Conservation (phyloP, 2,888 invertebrate species). For the Cinara cedri region DNA sequence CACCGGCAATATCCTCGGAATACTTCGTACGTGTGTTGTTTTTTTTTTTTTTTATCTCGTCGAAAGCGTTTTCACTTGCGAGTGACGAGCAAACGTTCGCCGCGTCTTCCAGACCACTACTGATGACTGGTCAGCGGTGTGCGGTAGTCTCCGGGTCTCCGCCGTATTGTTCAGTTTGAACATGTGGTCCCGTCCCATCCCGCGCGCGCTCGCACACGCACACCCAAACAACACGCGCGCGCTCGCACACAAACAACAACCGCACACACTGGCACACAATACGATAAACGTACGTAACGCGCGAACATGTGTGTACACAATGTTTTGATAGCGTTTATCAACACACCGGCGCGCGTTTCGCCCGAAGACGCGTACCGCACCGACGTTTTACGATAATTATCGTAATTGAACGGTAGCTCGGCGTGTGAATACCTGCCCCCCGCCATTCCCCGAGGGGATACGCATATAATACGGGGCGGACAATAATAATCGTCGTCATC, state of each 20-base stretch:
- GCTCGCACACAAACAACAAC: background rate
- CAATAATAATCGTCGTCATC: too few species aligned
- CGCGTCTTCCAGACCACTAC: conserved; percentile 36
- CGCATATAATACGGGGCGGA: too few species aligned
- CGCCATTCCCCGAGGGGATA: too few species aligned
- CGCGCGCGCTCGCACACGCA: conserved; percentile 64
- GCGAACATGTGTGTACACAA: conserved; percentile 30
- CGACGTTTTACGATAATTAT: too few species aligned
- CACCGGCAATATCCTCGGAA: too few species aligned
- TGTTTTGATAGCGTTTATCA: conserved; percentile 46
- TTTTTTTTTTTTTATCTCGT: too few species aligned
- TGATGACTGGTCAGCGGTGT: conserved; percentile 35
- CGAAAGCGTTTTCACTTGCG: too few species aligned
- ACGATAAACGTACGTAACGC: conserved; percentile 1
- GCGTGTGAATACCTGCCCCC: too few species aligned
- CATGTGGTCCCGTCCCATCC: conserved; percentile 49
- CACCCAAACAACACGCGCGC: background rate
- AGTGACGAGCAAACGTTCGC: conserved; percentile 15
- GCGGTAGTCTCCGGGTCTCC: conserved; percentile 34
- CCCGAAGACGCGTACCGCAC: too few species aligned
- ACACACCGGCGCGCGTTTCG: too few species aligned
- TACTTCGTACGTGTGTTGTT: background rate
- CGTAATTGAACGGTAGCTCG: too few species aligned
- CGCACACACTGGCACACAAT: background rate
- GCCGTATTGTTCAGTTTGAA: conserved; percentile 34